Evolutionary conservation across 2,888 invertebrate species (phyloP).

Genomic region (Lycophotia porphyrea): DNA sequence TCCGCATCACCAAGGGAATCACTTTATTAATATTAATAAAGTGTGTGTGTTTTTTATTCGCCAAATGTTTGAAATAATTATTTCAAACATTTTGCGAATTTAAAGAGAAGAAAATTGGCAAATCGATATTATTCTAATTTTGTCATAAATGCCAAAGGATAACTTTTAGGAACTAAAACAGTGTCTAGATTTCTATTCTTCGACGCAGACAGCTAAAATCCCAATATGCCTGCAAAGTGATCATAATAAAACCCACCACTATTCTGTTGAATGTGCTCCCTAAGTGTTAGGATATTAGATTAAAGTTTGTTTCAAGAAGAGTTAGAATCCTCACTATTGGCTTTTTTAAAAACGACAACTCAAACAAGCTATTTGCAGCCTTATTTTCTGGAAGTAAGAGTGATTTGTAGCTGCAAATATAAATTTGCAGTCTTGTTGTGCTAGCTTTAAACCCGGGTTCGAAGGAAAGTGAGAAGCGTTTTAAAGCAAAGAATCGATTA

Average conservation of each 20-base stretch:
- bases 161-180: not conserved
- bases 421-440: conserved; percentile 34
- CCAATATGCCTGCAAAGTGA: conserved; percentile 1
- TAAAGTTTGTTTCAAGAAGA: conserved; percentile 61
- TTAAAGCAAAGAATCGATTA: conserved; percentile 53
- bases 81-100: no score
- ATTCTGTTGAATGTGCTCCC: conserved; percentile 47
- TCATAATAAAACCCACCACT: conserved; percentile 36
- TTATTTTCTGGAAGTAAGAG: conserved; percentile 8
- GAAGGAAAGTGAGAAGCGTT: conserved; percentile 59
- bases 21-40: no score
- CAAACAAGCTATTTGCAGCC: conserved; percentile 11
- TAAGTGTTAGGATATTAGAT: conserved; percentile 61
- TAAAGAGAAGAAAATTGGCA: no score
- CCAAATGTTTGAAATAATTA: no score
- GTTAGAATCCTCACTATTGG: conserved; percentile 56
- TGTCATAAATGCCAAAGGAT: not conserved
- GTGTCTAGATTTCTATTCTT: not conserved
- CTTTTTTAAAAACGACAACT: conserved; percentile 23
- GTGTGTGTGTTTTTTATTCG: no score
- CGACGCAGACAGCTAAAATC: not conserved
- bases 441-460: conserved; percentile 46
- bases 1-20: no score
- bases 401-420: not conserved
- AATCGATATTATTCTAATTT: no score